A percentile compares a stretch with the other conserved stretches of the same genome.
phyloP scores from a whole-genome alignment of 1,140 invertebrate species.

The Thaumetopoea pityocampa region DNA sequence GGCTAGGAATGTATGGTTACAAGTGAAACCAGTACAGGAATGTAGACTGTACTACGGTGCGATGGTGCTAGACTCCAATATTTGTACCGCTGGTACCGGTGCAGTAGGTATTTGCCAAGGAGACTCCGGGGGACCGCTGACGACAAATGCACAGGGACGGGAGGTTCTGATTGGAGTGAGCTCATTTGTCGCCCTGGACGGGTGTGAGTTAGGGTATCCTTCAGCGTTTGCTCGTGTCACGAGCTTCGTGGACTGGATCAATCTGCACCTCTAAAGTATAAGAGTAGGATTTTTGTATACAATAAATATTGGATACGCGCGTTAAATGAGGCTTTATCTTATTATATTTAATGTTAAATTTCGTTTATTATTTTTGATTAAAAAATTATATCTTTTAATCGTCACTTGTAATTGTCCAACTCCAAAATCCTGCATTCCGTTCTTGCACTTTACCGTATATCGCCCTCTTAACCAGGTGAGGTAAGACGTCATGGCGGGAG shows the following conservation, averaged over 20 bases:
- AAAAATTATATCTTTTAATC: no score
- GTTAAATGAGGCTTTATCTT: neutral
- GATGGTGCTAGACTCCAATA: constrained; percentile 39
- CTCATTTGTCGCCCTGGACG: constrained; percentile 41
- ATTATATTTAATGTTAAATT: no score
- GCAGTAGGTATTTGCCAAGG: constrained; percentile 51
- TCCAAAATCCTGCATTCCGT: no score
- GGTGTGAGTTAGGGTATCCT: constrained; percentile 40
- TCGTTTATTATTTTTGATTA: no score
- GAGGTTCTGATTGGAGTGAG: constrained; percentile 43
- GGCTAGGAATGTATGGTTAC: constrained; percentile 35
- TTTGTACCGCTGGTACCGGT: constrained; percentile 43
- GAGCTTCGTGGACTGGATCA: constrained; percentile 37
- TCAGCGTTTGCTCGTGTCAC: constrained; percentile 42
- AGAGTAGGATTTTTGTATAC: neutral
- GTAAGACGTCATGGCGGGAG: no score
- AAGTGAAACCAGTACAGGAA: constrained; percentile 31
- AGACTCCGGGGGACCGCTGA: constrained; percentile 48
- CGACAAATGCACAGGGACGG: constrained; percentile 24
- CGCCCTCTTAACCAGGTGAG: no score
- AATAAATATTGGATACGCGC: neutral
- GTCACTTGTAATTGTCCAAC: no score
- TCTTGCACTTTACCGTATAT: no score
- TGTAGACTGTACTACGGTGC: constrained; percentile 31
- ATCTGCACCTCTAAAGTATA: constrained; percentile 24